Conservation (phyloP, 1,140 invertebrate genomes). For the Brachionus asplanchnoidis region DNA sequence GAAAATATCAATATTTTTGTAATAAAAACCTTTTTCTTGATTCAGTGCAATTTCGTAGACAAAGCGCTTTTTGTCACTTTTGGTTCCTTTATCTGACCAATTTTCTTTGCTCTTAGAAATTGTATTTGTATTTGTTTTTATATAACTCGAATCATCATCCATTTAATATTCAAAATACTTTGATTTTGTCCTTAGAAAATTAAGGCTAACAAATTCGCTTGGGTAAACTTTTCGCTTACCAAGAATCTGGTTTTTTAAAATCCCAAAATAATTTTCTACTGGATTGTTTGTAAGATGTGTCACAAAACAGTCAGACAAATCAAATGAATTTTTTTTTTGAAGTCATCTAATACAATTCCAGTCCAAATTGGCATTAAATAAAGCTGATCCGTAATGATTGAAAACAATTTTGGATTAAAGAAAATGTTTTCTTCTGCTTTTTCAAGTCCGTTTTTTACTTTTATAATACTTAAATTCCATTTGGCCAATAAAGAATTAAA, state of each 20-base stretch:
- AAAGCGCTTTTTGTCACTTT: neutral
- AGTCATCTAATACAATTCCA: neutral
- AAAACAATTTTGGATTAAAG: neutral
- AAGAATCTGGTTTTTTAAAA: neutral
- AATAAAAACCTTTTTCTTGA: neutral
- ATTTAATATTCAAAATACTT: neutral
- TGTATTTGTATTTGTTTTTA: neutral
- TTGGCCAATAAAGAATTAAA: no score
- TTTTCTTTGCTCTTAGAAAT: neutral
- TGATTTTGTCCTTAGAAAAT: neutral
- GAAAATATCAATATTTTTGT: neutral
- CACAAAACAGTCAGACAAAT: neutral
- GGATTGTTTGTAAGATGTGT: neutral
- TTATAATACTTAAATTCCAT: no score
- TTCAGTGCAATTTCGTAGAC: neutral
- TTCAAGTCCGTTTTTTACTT: no score
- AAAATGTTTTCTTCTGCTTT: neutral
- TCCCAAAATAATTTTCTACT: neutral
- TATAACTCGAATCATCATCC: neutral
- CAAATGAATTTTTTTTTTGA: neutral
- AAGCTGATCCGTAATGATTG: neutral
- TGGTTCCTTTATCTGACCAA: neutral
- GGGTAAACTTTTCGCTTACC: neutral
- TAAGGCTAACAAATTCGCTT: neutral
- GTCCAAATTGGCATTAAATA: neutral